Conservation (phyloP, 2,888 invertebrate species). For the Drosophila picticornis region DNA sequence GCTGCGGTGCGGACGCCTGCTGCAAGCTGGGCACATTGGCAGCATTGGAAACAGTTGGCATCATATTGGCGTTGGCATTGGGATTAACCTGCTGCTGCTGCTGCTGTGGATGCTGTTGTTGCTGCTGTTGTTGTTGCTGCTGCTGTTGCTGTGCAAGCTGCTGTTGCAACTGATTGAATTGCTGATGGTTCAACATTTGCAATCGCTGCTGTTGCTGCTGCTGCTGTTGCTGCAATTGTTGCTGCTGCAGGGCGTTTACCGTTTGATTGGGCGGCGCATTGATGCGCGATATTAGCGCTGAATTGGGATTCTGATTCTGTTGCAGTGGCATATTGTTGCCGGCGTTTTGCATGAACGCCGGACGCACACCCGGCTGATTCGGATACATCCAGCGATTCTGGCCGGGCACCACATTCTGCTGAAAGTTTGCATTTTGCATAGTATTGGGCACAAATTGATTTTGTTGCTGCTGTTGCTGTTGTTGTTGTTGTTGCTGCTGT, state of each 20-base stretch:
- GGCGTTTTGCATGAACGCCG: slow-evolving; percentile 68
- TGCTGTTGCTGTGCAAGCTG: slow-evolving; percentile 58
- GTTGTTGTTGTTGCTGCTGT: slow-evolving; percentile 69
- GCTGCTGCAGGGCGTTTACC: slow-evolving; percentile 81
- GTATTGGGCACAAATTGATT: slow-evolving; percentile 73
- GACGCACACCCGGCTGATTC: slow-evolving; percentile 75
- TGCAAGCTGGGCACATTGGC: slow-evolving; percentile 58
- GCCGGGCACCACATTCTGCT: slow-evolving; percentile 75
- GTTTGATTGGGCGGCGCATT: slow-evolving; percentile 87
- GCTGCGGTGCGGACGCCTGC: slow-evolving; percentile 77
- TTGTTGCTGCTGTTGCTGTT: slow-evolving; percentile 68
- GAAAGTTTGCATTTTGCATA: slow-evolving; percentile 82
- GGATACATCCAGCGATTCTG: slow-evolving; percentile 82
- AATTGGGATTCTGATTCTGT: slow-evolving; percentile 84
- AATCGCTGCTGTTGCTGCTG: slow-evolving; percentile 79
- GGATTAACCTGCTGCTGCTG: slow-evolving; percentile 70
- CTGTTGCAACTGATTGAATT: slow-evolving; percentile 82
- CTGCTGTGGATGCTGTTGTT: slow-evolving; percentile 37
- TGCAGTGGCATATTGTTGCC: slow-evolving; percentile 60
- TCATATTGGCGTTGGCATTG: slow-evolving; percentile 69
- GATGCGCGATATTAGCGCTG: slow-evolving; percentile 88
- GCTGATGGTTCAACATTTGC: slow-evolving; percentile 83
- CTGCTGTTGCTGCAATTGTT: slow-evolving; percentile 69
- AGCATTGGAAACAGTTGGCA: slow-evolving; percentile 60
- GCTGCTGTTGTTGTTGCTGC: slow-evolving; percentile 36